phyloP scores from a whole-genome alignment of 1,140 invertebrate species.

The Bombus waltoni region DNA sequence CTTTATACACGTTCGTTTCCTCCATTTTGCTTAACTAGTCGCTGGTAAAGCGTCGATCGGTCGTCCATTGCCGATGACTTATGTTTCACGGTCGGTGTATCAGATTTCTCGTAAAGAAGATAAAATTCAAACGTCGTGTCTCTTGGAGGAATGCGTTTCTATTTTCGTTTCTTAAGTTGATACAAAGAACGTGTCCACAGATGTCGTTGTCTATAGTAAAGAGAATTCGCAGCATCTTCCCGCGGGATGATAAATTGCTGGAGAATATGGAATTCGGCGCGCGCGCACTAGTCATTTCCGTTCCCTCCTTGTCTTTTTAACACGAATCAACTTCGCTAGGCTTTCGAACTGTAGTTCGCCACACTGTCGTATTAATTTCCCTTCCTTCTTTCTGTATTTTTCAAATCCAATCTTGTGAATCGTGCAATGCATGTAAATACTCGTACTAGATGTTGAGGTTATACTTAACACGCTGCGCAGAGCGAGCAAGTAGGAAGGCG shows the following conservation, averaged over 20 bases:
- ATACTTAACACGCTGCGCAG: not conserved
- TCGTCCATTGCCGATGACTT: too few species aligned
- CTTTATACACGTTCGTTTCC: too few species aligned
- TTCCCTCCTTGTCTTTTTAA: conserved; percentile 17
- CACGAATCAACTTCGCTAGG: not conserved
- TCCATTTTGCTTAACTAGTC: too few species aligned
- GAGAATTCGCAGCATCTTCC: not conserved
- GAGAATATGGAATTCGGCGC: not conserved
- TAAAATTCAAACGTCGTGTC: not conserved
- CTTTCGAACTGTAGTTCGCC: not conserved
- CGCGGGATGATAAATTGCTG: not conserved
- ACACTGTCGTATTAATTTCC: not conserved
- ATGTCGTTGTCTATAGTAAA: too few species aligned
- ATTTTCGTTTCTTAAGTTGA: not conserved
- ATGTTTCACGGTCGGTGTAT: too few species aligned
- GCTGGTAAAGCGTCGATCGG: too few species aligned
- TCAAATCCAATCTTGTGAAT: not conserved
- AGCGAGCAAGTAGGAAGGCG: not conserved
- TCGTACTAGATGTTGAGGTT: conserved; percentile 35
- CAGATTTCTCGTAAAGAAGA: not conserved
- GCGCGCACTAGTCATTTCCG: conserved; percentile 25
- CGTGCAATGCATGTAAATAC: conserved; percentile 55
- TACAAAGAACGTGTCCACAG: too few species aligned
- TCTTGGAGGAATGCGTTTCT: not conserved
- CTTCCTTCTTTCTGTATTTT: not conserved